Evolutionary conservation across 2,113 vertebrate genomes (phyloP), one percentile per base, ranked within the genome.

Genomic region (Perccottus glenii): DNA sequence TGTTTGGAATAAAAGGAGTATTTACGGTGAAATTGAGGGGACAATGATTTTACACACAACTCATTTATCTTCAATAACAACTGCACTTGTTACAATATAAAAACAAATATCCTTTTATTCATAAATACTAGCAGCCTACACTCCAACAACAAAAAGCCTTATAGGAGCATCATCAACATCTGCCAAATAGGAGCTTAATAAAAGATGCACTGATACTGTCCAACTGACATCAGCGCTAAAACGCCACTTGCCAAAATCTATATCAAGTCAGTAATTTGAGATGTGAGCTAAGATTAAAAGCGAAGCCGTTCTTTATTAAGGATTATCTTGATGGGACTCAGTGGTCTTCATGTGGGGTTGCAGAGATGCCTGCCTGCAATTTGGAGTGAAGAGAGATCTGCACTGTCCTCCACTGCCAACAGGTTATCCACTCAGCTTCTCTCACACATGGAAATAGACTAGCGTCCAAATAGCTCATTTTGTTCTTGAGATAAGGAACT

Each of bases 231-330:
- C 80, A 84, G 88, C 60, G 70, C 86, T 85, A 87, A 90, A 92
- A 88, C 60, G 14, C 59, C 80, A 85, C 89, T 89, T 85, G 87
- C 90, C 90, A 91, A 91, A 90, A 91, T 90, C 89, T 85, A 90
- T 92, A 92, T 91, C 89, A 90, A 89, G 88, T 67, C 55, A 84
- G 91, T 92, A 88, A 93, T 87, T 82, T 74, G 90, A 93, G 92
- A 92, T 68, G 83, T 67, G 82, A 67, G 73, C 79, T 75, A 81
- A 91, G 91, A 93, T 93, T 93, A 93, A 92, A 92, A 83, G 90
- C 67, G 87, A 92, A 92, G 88, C 91, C 84, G 56, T 91, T 93
- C 88, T 93, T 93, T 93, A 92, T 92, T 92, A 91, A 90, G 89
- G 89, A 92, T 94, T 91, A 92, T 92, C 89, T 90, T 82, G 90